Evolutionary conservation across 2,888 invertebrate genomes (phyloP).

Genomic region (Crematogaster levior): DNA sequence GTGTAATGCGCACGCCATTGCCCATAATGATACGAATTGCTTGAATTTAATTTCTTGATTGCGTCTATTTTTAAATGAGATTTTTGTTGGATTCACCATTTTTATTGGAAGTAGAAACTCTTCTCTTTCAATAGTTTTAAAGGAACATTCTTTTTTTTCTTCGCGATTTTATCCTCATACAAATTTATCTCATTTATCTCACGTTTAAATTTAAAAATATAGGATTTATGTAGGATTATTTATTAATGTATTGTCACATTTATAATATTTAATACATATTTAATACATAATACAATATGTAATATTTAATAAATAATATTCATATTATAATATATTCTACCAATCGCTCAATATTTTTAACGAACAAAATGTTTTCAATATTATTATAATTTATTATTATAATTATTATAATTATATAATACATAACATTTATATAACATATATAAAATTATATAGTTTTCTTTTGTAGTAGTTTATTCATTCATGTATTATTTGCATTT

Average conservation of each 20-base stretch:
- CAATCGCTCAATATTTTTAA: background rate
- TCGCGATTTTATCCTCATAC: background rate
- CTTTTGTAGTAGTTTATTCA: background rate
- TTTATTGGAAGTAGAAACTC: background rate
- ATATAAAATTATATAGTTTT: background rate
- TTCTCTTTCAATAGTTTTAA: background rate
- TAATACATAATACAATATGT: no score
- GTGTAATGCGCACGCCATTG: slow-evolving; percentile 50
- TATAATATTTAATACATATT: no score
- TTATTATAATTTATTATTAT: no score
- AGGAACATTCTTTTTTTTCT: background rate
- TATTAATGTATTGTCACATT: background rate
- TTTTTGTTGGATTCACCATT: background rate
- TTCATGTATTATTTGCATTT: background rate
- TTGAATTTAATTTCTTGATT: slow-evolving; percentile 40
- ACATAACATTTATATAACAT: no score
- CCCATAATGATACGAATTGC: slow-evolving; percentile 50
- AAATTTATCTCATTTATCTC: background rate
- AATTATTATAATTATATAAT: no score
- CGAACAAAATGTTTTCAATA: background rate
- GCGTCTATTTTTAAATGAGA: slow-evolving; percentile 40
- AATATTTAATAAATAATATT: no score
- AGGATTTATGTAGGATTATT: no score
- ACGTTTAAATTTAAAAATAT: background rate
- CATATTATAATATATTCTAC: background rate